phyloP scores from a whole-genome alignment of 2,797 vertebrate species.

The Myotis pilosus region DNA sequence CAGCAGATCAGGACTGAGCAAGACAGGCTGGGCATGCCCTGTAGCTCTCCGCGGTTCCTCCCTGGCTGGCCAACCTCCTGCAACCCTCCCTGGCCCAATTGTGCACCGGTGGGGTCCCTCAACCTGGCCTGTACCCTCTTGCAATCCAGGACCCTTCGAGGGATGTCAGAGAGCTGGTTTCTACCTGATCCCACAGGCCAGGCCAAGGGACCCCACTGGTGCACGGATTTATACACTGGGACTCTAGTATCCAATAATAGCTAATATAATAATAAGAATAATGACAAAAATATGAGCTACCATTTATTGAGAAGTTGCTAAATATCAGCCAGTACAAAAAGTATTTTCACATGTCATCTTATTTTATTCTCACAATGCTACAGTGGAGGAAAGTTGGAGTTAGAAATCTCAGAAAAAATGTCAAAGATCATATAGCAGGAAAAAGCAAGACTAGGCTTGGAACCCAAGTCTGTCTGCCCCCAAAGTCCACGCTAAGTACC shows the following conservation, averaged over 20 bases:
- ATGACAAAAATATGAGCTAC: not conserved
- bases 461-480: not conserved
- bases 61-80: too few species aligned
- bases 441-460: not conserved
- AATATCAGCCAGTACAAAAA: not conserved
- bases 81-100: too few species aligned
- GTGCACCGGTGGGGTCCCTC: too few species aligned
- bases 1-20: too few species aligned
- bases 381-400: not conserved
- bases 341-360: not conserved
- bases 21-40: too few species aligned
- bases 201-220: too few species aligned
- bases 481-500: not conserved
- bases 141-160: too few species aligned
- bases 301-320: not conserved
- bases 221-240: too few species aligned
- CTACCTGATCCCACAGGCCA: too few species aligned
- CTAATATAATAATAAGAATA: not conserved
- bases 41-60: rapidly evolving
- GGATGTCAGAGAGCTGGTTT: too few species aligned
- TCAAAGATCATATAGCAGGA: not conserved
- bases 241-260: not conserved
- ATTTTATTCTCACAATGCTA: not conserved
- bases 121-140: too few species aligned
- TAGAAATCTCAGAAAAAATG: not conserved